phyloP scores from a whole-genome alignment of 2,888 invertebrate genomes.

The Cheiracanthium punctorium region DNA sequence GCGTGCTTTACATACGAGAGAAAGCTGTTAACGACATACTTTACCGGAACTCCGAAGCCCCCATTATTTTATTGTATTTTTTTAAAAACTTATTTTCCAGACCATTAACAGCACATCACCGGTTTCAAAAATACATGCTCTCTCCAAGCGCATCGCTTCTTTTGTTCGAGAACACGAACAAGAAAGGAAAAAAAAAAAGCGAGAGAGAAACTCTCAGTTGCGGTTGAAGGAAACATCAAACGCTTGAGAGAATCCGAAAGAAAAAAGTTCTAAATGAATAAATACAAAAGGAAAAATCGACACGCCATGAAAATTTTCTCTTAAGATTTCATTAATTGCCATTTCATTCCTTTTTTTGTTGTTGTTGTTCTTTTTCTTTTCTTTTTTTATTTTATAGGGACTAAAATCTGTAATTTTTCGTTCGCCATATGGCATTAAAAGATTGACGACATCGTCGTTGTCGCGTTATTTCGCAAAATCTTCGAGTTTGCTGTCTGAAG shows the following conservation, averaged over 20 bases:
- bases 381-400: too few relatives aligned
- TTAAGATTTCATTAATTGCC: conserved; percentile 10
- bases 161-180: neutral
- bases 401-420: neutral
- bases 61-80: neutral
- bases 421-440: neutral
- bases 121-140: neutral
- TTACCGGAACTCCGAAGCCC: neutral
- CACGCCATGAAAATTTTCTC: neutral
- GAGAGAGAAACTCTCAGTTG: neutral
- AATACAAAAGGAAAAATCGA: neutral
- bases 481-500: neutral
- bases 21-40: neutral
- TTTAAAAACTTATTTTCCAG: conserved; percentile 2
- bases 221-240: conserved; percentile 7
- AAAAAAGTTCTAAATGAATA: conserved; percentile 5
- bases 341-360: neutral
- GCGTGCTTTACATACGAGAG: too few relatives aligned
- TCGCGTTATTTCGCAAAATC: neutral
- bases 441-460: neutral
- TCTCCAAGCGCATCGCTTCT: neutral
- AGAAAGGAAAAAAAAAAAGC: neutral
- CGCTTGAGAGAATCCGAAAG: neutral
- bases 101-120: conserved; percentile 13
- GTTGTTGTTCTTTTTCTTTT: too few relatives aligned